Percentiles rank a stretch among this genome's conserved stretches.
Evolutionary conservation across 2,888 invertebrate genomes (phyloP).

Genomic region (Drosophila mulleri): DNA sequence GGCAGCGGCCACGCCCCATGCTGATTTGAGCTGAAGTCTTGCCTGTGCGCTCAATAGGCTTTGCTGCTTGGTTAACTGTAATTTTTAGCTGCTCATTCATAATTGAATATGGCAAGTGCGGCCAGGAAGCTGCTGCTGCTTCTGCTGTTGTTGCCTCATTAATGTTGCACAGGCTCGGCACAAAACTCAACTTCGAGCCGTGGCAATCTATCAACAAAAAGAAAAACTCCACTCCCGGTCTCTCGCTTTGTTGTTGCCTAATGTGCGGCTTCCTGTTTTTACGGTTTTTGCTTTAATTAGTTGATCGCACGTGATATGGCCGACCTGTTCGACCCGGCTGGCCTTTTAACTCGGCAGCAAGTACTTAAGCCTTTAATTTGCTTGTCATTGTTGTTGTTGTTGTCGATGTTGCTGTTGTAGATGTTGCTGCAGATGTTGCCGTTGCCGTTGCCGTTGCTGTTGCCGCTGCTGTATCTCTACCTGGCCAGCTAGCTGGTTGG

Average conservation of each 20-base stretch:
- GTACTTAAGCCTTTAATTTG: slow-evolving; percentile 63
- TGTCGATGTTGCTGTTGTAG: slow-evolving; percentile 23
- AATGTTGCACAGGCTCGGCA: slow-evolving; percentile 54
- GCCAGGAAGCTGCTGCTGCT: slow-evolving; percentile 50
- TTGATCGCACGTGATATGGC: slow-evolving; percentile 76
- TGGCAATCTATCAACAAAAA: slow-evolving; percentile 62
- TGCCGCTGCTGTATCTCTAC: slow-evolving; percentile 32
- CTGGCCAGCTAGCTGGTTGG: slow-evolving; percentile 11
- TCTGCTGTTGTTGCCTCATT: slow-evolving; percentile 51
- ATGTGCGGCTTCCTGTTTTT: slow-evolving; percentile 78
- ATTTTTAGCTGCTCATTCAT: slow-evolving; percentile 70
- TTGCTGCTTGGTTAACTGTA: slow-evolving; percentile 57
- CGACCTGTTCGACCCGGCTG: slow-evolving; percentile 43
- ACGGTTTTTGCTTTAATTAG: slow-evolving; percentile 75
- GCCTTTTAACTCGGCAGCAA: slow-evolving; percentile 32
- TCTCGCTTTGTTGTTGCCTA: slow-evolving; percentile 55
- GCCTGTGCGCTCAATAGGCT: slow-evolving; percentile 36
- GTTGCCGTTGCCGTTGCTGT: slow-evolving; percentile 21
- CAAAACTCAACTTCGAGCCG: slow-evolving; percentile 29
- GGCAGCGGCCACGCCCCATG: slow-evolving; percentile 36
- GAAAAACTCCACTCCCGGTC: slow-evolving; percentile 10
- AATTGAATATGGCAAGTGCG: slow-evolving; percentile 70
- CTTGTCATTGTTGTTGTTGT: slow-evolving; percentile 41
- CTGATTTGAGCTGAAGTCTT: slow-evolving; percentile 33
- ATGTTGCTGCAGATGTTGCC: slow-evolving; percentile 34